Percentiles rank a stretch among this genome's conserved stretches.
Conservation (phyloP, 2,113 vertebrate genomes). For the Camarhynchus parvulus region DNA sequence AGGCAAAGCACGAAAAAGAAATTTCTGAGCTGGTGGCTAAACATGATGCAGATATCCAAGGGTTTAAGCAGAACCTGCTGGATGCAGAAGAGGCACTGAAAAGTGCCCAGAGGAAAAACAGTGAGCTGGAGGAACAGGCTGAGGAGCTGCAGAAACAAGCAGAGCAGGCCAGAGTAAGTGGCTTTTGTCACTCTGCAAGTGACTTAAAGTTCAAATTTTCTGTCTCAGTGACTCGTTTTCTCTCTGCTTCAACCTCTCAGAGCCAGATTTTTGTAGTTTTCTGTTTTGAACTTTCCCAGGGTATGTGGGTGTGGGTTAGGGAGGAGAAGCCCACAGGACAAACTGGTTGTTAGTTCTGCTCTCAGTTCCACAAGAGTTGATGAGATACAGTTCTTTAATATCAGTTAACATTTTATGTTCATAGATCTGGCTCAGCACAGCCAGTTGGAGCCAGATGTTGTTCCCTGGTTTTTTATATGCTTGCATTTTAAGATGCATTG, state of each 20-base stretch:
- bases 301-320: background rate
- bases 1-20: constrained; percentile 77
- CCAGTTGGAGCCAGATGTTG: background rate
- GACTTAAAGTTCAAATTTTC: background rate
- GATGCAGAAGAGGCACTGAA: constrained; percentile 75
- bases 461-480: background rate
- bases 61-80: constrained; percentile 70
- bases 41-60: constrained; percentile 72
- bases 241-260: background rate
- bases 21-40: constrained; percentile 71
- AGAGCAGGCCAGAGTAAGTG: constrained; percentile 84
- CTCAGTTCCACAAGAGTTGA: background rate
- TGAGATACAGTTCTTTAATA: background rate
- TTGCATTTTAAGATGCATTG: background rate
- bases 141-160: constrained; percentile 83
- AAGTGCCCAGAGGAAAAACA: constrained; percentile 67
- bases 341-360: background rate
- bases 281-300: background rate
- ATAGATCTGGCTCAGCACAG: background rate
- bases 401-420: background rate
- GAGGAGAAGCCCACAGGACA: background rate
- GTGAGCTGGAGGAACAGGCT: constrained; percentile 75
- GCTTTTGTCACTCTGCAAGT: background rate
- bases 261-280: background rate
- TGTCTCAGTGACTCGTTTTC: background rate